Conservation (phyloP, 2,113 vertebrate species). For the Bucco capensis region DNA sequence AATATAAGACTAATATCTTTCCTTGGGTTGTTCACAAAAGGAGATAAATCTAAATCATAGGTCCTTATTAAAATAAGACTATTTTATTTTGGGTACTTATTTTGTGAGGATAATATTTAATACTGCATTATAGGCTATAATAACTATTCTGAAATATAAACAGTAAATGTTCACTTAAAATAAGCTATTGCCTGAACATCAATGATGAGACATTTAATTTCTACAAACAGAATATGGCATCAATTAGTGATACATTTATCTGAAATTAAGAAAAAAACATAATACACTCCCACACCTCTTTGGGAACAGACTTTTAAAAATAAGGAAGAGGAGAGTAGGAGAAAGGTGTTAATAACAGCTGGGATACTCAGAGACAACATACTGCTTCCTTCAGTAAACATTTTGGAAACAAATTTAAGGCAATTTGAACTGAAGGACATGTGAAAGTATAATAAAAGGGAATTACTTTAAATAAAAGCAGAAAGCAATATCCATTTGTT, state of each 20-base stretch:
- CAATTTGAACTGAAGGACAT: background rate
- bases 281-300: background rate
- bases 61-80: background rate
- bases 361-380: background rate
- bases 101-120: background rate
- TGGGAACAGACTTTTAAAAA: background rate
- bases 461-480: background rate
- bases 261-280: background rate
- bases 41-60: background rate
- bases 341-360: background rate
- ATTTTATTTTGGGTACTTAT: background rate
- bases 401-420: background rate
- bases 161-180: background rate
- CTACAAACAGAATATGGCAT: background rate
- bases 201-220: background rate
- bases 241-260: background rate
- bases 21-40: background rate
- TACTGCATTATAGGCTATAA: background rate
- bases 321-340: accelerated
- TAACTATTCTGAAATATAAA: background rate
- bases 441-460: background rate
- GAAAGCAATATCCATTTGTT: background rate
- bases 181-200: background rate
- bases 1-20: background rate
- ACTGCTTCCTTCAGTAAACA: background rate